Evolutionary conservation across 2,113 vertebrate species (phyloP).

Genomic region (Grallaria varia): DNA sequence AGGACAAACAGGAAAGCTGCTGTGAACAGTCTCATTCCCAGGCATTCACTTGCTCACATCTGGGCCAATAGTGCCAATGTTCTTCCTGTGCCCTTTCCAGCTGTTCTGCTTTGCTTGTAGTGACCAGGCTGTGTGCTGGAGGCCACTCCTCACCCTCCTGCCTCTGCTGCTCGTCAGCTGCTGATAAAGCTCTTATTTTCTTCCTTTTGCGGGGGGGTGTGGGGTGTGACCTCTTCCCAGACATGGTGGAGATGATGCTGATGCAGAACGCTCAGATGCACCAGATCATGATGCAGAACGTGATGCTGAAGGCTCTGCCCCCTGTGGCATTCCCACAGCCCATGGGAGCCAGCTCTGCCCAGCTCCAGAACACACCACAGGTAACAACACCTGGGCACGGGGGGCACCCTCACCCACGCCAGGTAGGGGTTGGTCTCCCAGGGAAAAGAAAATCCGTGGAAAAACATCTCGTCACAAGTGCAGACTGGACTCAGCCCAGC

Average conservation of each 20-base stretch:
- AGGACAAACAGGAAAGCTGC: not conserved
- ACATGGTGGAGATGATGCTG: conserved; percentile 88
- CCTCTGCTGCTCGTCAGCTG: not conserved
- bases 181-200: not conserved
- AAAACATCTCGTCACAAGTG: not conserved
- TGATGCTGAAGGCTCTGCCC: conserved; percentile 86
- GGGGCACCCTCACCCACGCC: not conserved
- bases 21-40: not conserved
- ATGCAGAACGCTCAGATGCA: conserved; percentile 91
- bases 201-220: not conserved
- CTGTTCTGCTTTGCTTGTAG: not conserved
- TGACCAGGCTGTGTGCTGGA: not conserved
- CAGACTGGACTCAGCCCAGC: not conserved
- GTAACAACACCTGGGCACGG: not conserved
- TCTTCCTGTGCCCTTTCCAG: not conserved
- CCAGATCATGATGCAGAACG: conserved; percentile 88
- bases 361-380: conserved; percentile 43
- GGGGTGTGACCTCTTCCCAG: conserved; percentile 53
- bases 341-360: not conserved
- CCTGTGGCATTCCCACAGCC: not conserved
- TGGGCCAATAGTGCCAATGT: not conserved
- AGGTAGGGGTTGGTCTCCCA: not conserved
- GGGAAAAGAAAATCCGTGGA: not conserved
- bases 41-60: not conserved
- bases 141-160: not conserved